phyloP scores from a whole-genome alignment of 2,888 invertebrate species.

The Ceriagrion tenellum region DNA sequence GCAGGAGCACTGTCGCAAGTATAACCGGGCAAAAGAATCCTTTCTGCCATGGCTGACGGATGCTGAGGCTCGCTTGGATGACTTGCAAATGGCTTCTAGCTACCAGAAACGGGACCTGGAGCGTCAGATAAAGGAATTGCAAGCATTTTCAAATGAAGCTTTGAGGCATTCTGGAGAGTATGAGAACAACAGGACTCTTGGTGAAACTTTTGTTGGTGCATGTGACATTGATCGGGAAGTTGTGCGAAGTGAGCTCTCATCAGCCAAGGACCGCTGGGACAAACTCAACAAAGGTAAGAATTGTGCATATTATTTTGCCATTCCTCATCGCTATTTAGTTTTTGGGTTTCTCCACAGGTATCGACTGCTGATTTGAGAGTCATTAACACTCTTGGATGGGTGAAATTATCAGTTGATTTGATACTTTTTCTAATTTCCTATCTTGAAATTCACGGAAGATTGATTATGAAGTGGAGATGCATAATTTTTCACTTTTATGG shows the following conservation, averaged over 20 bases:
- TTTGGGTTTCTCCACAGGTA: too few relatives aligned
- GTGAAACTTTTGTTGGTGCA: slow-evolving; percentile 91
- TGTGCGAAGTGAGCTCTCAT: slow-evolving; percentile 89
- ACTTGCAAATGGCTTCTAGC: slow-evolving; percentile 85
- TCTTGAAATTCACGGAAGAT: too few relatives aligned
- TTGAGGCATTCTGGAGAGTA: slow-evolving; percentile 97
- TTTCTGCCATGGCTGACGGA: slow-evolving; percentile 94
- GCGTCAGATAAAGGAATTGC: slow-evolving; percentile 91
- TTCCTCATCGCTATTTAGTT: slow-evolving; percentile 68
- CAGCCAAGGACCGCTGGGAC: slow-evolving; percentile 94
- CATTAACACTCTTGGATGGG: too few relatives aligned
- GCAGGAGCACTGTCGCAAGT: slow-evolving; percentile 92
- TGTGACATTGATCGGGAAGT: slow-evolving; percentile 96
- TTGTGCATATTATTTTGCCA: slow-evolving; percentile 71
- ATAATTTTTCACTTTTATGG: too few relatives aligned
- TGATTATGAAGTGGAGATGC: too few relatives aligned
- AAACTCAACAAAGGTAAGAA: slow-evolving; percentile 88
- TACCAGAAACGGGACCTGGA: slow-evolving; percentile 93
- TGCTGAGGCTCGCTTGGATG: slow-evolving; percentile 90
- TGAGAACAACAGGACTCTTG: slow-evolving; percentile 91
- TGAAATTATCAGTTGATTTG: too few relatives aligned
- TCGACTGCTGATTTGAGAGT: too few relatives aligned
- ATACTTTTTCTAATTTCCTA: too few relatives aligned
- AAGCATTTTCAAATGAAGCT: slow-evolving; percentile 94
- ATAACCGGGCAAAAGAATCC: slow-evolving; percentile 89